phyloP scores from a whole-genome alignment of 1,140 invertebrate species.

The Scaptomyza montana region DNA sequence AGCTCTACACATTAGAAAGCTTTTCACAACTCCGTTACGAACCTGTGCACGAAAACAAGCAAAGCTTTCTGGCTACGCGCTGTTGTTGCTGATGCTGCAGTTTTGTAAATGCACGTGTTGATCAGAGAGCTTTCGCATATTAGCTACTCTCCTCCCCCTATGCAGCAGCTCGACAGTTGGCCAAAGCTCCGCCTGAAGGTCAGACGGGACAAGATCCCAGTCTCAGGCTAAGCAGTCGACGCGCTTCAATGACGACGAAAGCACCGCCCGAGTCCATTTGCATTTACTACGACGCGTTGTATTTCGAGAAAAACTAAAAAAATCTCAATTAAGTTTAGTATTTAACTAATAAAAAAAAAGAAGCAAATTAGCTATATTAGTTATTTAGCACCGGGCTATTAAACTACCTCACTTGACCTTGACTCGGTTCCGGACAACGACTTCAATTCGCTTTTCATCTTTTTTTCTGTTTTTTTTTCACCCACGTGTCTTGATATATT shows the following conservation, averaged over 20 bases:
- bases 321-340: conserved; percentile 32
- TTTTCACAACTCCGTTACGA: neutral
- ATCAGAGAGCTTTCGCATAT: conserved; percentile 6
- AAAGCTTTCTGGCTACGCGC: conserved; percentile 14
- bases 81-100: conserved; percentile 9
- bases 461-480: conserved; percentile 45
- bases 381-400: neutral
- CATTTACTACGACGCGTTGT: conserved; percentile 48
- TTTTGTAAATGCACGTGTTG: conserved; percentile 37
- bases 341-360: conserved; percentile 15
- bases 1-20: neutral
- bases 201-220: conserved; percentile 62
- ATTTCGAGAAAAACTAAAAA: conserved; percentile 17
- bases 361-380: neutral
- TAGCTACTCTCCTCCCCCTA: neutral
- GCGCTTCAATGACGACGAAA: conserved; percentile 71
- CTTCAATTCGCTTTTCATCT: conserved; percentile 39
- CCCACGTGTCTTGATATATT: conserved; percentile 66
- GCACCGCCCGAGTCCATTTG: conserved; percentile 50
- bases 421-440: conserved; percentile 42
- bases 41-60: neutral
- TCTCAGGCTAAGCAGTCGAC: conserved; percentile 47
- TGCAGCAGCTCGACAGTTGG: conserved; percentile 5
- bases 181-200: conserved; percentile 61
- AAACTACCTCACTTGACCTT: conserved; percentile 27